A percentile compares a stretch with the other conserved stretches of the same genome.
phyloP scores from a whole-genome alignment of 2,888 invertebrate genomes.

The Morpho helenor region DNA sequence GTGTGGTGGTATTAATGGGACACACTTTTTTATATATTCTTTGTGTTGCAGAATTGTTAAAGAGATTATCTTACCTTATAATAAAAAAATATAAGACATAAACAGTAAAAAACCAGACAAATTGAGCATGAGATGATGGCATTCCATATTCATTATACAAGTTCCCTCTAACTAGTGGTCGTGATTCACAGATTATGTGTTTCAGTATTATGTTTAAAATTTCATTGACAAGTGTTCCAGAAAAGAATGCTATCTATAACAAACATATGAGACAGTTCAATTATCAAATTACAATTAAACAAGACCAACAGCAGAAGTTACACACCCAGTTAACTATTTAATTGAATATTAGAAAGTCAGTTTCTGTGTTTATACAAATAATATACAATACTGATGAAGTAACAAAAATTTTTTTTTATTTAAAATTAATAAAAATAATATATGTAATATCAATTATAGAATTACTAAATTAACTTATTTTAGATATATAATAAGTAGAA shows the following conservation, averaged over 20 bases:
- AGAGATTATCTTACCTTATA: constrained; percentile 83
- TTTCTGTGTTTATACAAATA: too few species aligned
- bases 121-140: constrained; percentile 95
- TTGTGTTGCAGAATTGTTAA: background rate
- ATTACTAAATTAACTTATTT: too few species aligned
- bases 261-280: background rate
- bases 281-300: background rate
- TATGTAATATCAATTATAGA: too few species aligned
- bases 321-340: too few species aligned
- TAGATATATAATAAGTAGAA: too few species aligned
- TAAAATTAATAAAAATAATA: too few species aligned
- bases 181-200: constrained; percentile 87
- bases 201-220: constrained; percentile 88
- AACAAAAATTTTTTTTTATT: too few species aligned
- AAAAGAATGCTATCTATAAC: constrained; percentile 89
- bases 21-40: too few species aligned
- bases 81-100: constrained; percentile 92
- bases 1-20: too few species aligned
- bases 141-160: constrained; percentile 90
- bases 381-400: too few species aligned
- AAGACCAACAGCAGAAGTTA: too few species aligned
- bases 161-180: constrained; percentile 85
- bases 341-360: too few species aligned
- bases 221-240: constrained; percentile 89
- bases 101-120: constrained; percentile 93